Evolutionary conservation across 2,113 vertebrate species (phyloP).

Genomic region (Chaetodon trifascialis): DNA sequence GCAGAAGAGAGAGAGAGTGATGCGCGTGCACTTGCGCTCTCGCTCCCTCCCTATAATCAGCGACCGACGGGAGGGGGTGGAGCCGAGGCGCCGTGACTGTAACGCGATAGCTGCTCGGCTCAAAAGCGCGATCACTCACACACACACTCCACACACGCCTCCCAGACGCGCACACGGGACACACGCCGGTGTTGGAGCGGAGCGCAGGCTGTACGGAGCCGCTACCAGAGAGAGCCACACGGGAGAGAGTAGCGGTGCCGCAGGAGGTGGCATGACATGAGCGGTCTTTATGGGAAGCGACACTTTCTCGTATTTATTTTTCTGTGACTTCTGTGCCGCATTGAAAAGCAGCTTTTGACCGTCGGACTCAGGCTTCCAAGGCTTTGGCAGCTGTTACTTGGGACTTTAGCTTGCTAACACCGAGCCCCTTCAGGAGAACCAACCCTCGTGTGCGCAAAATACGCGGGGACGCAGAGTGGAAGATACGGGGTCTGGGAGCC

Average conservation of each 20-base stretch:
- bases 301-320: background rate
- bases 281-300: background rate
- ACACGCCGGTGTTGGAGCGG: constrained; percentile 52
- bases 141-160: constrained; percentile 79
- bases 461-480: constrained; percentile 37
- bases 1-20: background rate
- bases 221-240: constrained; percentile 5
- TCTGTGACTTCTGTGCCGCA: constrained; percentile 5
- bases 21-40: constrained; percentile 17
- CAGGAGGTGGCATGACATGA: constrained; percentile 41
- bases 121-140: constrained; percentile 84
- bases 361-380: background rate
- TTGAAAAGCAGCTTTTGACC: background rate
- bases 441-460: constrained; percentile 56
- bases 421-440: constrained; percentile 1
- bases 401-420: constrained; percentile 6
- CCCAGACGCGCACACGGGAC: constrained; percentile 46
- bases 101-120: constrained; percentile 88
- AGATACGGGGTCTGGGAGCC: constrained; percentile 16
- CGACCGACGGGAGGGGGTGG: constrained; percentile 86
- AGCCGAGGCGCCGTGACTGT: constrained; percentile 85
- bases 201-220: constrained; percentile 42
- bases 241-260: constrained; percentile 31
- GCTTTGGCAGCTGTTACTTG: background rate
- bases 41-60: constrained; percentile 74